Percentiles rank a stretch among this genome's conserved stretches.
Evolutionary conservation across 2,113 vertebrate genomes (phyloP).

Genomic region (Myotis davidii): DNA sequence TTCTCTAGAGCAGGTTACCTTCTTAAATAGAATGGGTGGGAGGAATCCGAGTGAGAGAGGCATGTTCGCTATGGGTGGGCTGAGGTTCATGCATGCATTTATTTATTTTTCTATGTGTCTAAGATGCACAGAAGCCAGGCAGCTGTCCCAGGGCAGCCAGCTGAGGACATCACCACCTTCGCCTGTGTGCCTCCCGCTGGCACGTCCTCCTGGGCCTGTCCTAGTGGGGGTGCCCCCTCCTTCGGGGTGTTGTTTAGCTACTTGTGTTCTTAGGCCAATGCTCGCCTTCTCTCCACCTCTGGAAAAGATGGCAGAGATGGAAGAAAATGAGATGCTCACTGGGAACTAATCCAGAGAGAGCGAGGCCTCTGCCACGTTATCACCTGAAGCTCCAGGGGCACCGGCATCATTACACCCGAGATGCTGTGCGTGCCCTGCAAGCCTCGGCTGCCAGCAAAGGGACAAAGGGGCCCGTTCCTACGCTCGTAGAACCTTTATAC

Average conservation of each 20-base stretch:
- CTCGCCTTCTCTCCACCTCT: not conserved
- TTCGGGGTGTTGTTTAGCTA: not conserved
- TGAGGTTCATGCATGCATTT: not conserved
- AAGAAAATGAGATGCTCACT: not conserved
- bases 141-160: not conserved
- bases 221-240: not conserved
- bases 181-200: not conserved
- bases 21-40: not conserved
- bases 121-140: not conserved
- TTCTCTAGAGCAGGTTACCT: not conserved
- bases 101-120: not conserved
- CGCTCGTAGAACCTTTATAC: too few relatives aligned
- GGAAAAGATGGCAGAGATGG: not conserved
- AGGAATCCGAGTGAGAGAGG: not conserved
- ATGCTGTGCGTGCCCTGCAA: too few relatives aligned
- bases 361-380: not conserved
- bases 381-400: not conserved
- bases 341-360: conserved; percentile 18
- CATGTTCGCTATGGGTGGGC: not conserved
- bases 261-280: not conserved
- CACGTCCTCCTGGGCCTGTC: not conserved
- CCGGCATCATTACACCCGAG: too few relatives aligned
- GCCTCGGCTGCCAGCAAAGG: too few relatives aligned
- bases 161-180: not conserved
- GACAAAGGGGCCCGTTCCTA: too few relatives aligned